Percentiles rank a stretch among this genome's conserved stretches.
phyloP scores from a whole-genome alignment of 1,140 invertebrate species.

The Drosophila auraria region DNA sequence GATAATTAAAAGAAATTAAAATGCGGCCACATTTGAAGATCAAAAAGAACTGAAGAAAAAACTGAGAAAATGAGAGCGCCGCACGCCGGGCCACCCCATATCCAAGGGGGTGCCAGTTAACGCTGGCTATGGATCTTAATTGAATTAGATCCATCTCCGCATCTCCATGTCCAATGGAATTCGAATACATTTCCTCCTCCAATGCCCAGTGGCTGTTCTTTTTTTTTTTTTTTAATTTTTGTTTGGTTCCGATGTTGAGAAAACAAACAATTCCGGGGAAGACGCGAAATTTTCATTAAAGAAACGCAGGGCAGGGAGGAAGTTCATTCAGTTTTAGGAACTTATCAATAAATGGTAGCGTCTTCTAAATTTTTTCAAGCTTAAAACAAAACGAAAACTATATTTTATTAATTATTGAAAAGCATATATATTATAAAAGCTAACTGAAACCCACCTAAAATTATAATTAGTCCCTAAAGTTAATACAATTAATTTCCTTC shows the following conservation, averaged over 20 bases:
- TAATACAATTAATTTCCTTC: no score
- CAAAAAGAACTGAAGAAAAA: neutral
- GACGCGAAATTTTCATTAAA: constrained; percentile 60
- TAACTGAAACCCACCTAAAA: no score
- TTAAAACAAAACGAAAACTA: no score
- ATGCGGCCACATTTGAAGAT: constrained; percentile 36
- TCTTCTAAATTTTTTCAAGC: no score
- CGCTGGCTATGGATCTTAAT: constrained; percentile 44
- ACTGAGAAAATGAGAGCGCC: constrained; percentile 7
- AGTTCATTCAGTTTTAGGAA: constrained; percentile 48
- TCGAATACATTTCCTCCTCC: constrained; percentile 46
- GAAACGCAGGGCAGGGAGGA: constrained; percentile 5
- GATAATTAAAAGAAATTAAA: constrained; percentile 58
- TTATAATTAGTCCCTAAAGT: no score
- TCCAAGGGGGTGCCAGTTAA: constrained; percentile 29
- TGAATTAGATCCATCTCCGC: constrained; percentile 54
- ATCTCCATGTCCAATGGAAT: constrained; percentile 48
- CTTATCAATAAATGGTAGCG: constrained; percentile 37
- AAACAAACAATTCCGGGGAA: constrained; percentile 34
- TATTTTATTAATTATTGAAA: no score
- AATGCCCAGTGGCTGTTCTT: constrained; percentile 31
- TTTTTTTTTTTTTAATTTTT: neutral
- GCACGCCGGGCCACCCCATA: constrained; percentile 14
- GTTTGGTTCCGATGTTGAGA: constrained; percentile 8
- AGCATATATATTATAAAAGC: no score